Base-by-base conservation (phyloP, 1,140 invertebrate genomes). In the Acromyrmex charruanus region DNA sequence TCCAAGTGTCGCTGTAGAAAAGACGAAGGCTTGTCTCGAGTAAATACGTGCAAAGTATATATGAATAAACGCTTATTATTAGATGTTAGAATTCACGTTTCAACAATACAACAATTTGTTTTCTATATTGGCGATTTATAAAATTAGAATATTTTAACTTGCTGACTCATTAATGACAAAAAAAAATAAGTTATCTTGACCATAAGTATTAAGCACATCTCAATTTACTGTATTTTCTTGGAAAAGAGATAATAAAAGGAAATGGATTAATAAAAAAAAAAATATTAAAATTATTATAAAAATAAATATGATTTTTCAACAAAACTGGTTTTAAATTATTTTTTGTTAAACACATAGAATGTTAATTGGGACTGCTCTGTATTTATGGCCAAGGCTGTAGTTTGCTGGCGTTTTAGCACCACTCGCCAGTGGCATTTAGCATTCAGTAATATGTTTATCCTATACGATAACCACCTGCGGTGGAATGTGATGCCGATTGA, bases 401-500 rank as follows among this genome's bases (percentile, higher is more conserved):
- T 53, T 58, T 21, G n/a, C 18, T 28, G 51, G 3, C 18, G 16
- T 28, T 77, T 39, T 59, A 75, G n/a, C n/a, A 7, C 10, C 10
- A 51, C 14, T 69, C 21, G 4, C 10, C 51, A 10, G 10, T 77
- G 35, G 5, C n/a, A 51, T 68, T 51, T 25, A 69, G 12, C n/a
- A 66, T 35, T 68, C 21, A 79, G 18, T 18, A 18, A 28, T 65
- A 18, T 0, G 6, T 65, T 49, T 35, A 31, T 21, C 21, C 3
- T 31, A 21, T 31, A 21, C 2, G 2, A 74, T 59, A 18, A 49
- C 14, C 87, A 95, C 95, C 95, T 94, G 95, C 95, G 87, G 95
- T 95, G 81, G 95, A 95, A 75, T 95, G 95, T 65, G 95, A 95
- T 39, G 95, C 95, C 7, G 95, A 95, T 77, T 95, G 95, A 77